Evolutionary conservation across 1,140 invertebrate species (phyloP), one percentile per base, ranked within the genome.

Genomic region (Thereuonema tuberculata): DNA sequence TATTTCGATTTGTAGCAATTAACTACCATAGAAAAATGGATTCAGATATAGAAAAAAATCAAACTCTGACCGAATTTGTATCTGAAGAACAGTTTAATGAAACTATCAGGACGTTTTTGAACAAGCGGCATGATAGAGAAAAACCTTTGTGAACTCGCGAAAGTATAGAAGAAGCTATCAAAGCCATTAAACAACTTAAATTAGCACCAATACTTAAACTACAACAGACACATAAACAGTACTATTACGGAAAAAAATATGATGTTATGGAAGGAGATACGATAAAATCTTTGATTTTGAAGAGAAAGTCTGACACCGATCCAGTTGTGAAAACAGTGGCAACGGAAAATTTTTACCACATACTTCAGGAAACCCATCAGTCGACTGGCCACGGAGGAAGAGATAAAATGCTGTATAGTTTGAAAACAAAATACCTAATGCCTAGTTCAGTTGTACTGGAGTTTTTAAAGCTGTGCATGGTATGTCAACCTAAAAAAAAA

Each of bases 361-460:
- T 61, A 56, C 17, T 48, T 61, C 43, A 21, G 26, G 31, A 61
- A 56, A 49, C 53, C 12, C 28, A 54, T 58, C 37, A 54, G 49
- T 31, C 37, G 46, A 64, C 61, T 48, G 55, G 55, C 28, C 49
- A 58, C 25, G 58, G 61, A 25, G 56, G 49, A 56, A 62, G 55
- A 64, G 37, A 60, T 62, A 64, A 63, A 64, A 60, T 62, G 58
- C 61, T 62, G 28, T 54, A 62, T 48, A 59, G 50, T 62, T 58
- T 60, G 49, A 57, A 59, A 49, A 23, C 14, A 29, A 60, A 62
- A 58, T 62, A 60, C 27, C 26, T 48, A 26, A 50, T 64, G 49
- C 54, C 55, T 54, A 60, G n/a, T 27, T 61, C n/a, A 58, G 61
- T 25, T 59, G 49, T 49, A 53, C 49, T 1, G 56, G 46, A 58